Percentiles rank a stretch among this genome's conserved stretches.
Evolutionary conservation across 2,113 vertebrate species (phyloP).

Genomic region (Noturus placidus): DNA sequence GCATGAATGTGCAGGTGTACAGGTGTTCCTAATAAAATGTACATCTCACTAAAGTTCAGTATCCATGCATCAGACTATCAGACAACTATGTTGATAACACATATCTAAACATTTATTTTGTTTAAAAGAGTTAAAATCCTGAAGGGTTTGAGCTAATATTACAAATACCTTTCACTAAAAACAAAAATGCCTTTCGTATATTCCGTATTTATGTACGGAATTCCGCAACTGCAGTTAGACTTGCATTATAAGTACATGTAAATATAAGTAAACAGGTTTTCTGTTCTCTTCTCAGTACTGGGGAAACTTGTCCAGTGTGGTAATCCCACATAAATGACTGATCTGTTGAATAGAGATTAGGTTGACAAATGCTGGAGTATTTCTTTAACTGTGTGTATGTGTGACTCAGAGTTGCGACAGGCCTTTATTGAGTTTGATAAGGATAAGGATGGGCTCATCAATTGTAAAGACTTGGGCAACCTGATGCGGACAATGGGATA

Average conservation of each 20-base stretch:
- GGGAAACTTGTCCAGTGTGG: background rate
- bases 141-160: background rate
- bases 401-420: slow-evolving; percentile 82
- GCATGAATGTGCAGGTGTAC: too few species aligned
- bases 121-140: too few species aligned
- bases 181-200: background rate
- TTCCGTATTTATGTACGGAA: background rate
- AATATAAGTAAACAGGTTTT: background rate
- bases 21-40: background rate
- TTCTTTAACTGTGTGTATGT: background rate
- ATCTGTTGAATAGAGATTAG: background rate
- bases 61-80: background rate
- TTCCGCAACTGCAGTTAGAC: background rate
- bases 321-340: background rate
- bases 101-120: too few species aligned
- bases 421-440: slow-evolving; percentile 95
- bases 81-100: too few species aligned
- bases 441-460: slow-evolving; percentile 92
- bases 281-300: background rate
- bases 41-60: background rate
- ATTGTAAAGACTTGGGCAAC: slow-evolving; percentile 93
- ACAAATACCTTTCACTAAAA: background rate
- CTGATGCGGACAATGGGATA: slow-evolving; percentile 98
- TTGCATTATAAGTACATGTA: background rate
- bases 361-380: background rate